Evolutionary conservation across 1,140 invertebrate species (phyloP), one percentile per base, ranked within the genome.

Genomic region (Drosophila orena): DNA sequence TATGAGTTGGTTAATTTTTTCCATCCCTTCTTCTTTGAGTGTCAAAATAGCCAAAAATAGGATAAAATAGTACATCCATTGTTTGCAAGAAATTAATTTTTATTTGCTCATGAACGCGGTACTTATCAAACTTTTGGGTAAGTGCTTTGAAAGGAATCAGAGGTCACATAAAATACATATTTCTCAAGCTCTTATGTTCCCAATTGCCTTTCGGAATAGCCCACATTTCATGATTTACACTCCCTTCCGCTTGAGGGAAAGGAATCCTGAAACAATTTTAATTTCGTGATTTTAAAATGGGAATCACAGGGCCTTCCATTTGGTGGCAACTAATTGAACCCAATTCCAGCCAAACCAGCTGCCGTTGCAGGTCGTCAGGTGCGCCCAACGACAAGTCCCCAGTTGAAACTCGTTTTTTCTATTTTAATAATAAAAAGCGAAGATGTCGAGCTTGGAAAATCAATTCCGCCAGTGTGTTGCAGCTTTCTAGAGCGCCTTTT

Each of bases 351-450:
- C 35, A 52, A 20, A 20, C 24, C 56, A 68, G 70, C 49, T 80
- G 71, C 43, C 70, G 46, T 69, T 70, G 54, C 56, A 71, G 47
- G 52, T 62, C 78, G 68, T 66, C 81, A 85, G 81, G 81, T 85
- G 81, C 65, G 59, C 52, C 42, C 24, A 86, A 86, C 77, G 69
- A 78, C 75, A 78, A 58, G 61, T 56, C 24, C 58, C 20, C 62
- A 47, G 38, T 61, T 73, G 49, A 74, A 62, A 74, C 55, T 43
- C 53, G 42, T 68, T 60, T 59, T 65, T 71, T 83, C 70, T 58
- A 58, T 52, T 79, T 84, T 77, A 77, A 85, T 84, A 83, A 76
- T 46, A 72, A 77, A 64, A 50, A 42, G 64, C 46, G 60, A 43
- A 35, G 40, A 43, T 62, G 46, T 71, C 47, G 61, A 77, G 55